Base-by-base conservation (phyloP, 1,140 invertebrate genomes). In the Eciton burchellii region DNA sequence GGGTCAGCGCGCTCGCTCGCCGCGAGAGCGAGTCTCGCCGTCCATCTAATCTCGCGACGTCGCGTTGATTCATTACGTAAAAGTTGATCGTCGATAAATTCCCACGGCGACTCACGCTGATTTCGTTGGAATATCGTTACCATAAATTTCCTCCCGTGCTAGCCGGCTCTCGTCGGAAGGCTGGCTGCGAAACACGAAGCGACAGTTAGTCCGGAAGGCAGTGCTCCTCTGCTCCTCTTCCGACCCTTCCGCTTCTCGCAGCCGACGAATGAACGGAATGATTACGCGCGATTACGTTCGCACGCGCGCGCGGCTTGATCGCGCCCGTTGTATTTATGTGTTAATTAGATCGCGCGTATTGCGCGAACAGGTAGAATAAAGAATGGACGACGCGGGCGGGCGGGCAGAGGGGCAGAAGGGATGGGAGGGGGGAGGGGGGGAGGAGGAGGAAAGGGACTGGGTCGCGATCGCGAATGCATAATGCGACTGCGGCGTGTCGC, bases 41-140 rank as follows among this genome's bases (percentile, higher is more conserved):
- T n/a, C 21, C 19, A 41, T 6, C 19, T 71, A 71, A 57, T 81
- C 74, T 26, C 62, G 62, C 56, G 29, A 9, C 47, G 24, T 29
- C 14, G 41, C 21, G 62, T 45, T 47, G 56, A 73, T 57, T 60
- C 24, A 43, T 81, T 81, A 81, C 77, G 54, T 41, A 60, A 81
- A 81, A 59, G 43, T 71, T 24, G 45, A 73, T 81, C 19, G 29
- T 11, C 19, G 76, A 24, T 72, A 54, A 60, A 81, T 62, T 81
- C 43, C 45, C 68, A 73, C 66, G 56, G 29, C 29, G 43, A 49
- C 11, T 47, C 41, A 9, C 9, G 45, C 9, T 60, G 68, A 81
- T 73, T 81, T 62, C 43, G 66, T 81, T 73, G 26, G 77, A 81
- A 81, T 57, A 60, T 73, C 56, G 57, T 81, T 81, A 72, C 43